Evolutionary conservation across 2,113 vertebrate genomes (phyloP).

Genomic region (Heterochromis multidens): DNA sequence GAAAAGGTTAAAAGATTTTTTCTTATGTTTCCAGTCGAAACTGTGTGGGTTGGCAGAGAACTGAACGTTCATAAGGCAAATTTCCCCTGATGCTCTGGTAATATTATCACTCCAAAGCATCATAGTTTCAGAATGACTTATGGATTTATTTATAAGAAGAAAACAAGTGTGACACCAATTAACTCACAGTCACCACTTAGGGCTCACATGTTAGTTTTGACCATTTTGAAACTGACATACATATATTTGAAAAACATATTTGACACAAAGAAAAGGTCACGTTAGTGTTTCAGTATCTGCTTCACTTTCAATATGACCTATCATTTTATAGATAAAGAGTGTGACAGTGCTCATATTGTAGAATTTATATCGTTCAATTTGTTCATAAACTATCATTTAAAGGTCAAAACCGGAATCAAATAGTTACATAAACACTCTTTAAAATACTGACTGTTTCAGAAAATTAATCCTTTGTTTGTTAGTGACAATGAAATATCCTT

Average conservation of each 20-base stretch:
- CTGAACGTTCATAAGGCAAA: conserved; percentile 95
- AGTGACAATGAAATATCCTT: background rate
- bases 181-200: background rate
- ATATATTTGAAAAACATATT: background rate
- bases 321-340: background rate
- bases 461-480: background rate
- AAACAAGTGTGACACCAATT: conserved; percentile 91
- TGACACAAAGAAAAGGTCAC: background rate
- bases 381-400: background rate
- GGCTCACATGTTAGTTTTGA: background rate
- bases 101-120: conserved; percentile 97
- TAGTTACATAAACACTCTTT: background rate
- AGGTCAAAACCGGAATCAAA: background rate
- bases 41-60: conserved; percentile 97
- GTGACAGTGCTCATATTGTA: background rate
- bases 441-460: background rate
- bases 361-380: background rate
- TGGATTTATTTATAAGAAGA: conserved; percentile 96
- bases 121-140: conserved; percentile 97
- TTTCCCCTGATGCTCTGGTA: conserved; percentile 90
- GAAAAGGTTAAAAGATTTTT: conserved; percentile 89
- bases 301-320: conserved; percentile 13
- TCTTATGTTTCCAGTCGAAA: conserved; percentile 91
- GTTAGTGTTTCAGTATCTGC: background rate
- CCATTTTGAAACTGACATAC: background rate